Evolutionary conservation across 1,140 invertebrate species (phyloP).

Genomic region (Drosophila obscura): DNA sequence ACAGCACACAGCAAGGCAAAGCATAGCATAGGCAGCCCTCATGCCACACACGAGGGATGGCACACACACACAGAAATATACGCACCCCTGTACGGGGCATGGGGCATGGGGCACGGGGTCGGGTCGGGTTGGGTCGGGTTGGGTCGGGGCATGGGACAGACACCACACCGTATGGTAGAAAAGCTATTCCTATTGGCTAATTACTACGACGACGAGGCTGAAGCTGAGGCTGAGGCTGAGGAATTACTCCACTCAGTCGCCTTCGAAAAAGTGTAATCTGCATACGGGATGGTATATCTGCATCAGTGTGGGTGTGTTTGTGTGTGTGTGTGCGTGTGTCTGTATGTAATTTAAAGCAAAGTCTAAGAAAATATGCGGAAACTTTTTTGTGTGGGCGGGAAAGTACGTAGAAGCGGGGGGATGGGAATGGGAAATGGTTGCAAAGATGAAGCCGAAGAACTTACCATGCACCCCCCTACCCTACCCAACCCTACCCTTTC

Average conservation of each 20-base stretch:
- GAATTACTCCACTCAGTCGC: slow-evolving; percentile 22
- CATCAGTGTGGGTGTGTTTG: slow-evolving; percentile 33
- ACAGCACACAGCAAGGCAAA: too few species aligned
- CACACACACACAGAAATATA: slow-evolving; percentile 11
- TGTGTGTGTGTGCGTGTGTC: slow-evolving; percentile 31
- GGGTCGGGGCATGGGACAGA: slow-evolving; percentile 32
- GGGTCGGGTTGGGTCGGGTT: too few species aligned
- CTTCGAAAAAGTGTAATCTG: slow-evolving; percentile 63
- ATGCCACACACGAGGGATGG: slow-evolving; percentile 28
- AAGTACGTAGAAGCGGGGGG: not conserved
- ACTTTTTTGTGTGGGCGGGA: slow-evolving; percentile 31
- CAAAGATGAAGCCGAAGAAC: not conserved
- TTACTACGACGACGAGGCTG: slow-evolving; percentile 55
- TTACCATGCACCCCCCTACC: slow-evolving; percentile 2
- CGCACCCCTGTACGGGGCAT: slow-evolving; percentile 24
- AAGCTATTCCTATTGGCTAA: slow-evolving; percentile 80
- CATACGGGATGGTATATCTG: slow-evolving; percentile 44
- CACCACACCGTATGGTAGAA: slow-evolving; percentile 45
- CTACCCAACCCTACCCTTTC: not conserved
- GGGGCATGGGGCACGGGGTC: not conserved
- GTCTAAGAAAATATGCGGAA: slow-evolving; percentile 72
- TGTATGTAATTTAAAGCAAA: slow-evolving; percentile 56
- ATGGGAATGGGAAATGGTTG: too few species aligned
- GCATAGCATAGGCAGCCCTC: slow-evolving; percentile 22
- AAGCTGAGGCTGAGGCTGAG: too few species aligned